Percentiles rank a stretch among this genome's conserved stretches.
Conservation (phyloP, 2,888 invertebrate genomes). For the Idaea biselata region DNA sequence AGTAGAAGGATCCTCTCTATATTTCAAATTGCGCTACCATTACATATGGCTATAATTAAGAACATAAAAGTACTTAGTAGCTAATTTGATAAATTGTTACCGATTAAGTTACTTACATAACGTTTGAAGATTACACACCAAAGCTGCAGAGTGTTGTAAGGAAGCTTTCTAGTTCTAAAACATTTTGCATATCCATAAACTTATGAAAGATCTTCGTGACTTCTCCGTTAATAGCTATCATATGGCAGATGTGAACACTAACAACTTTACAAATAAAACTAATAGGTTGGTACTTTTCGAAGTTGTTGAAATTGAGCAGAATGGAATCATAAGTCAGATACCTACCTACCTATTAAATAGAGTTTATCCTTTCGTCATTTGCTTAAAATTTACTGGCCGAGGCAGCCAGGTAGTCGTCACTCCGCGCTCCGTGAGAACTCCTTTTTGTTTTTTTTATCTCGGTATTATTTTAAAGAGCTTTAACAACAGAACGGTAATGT, state of each 20-base stretch:
- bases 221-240: conserved; percentile 4
- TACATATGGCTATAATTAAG: conserved; percentile 2
- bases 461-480: too few species aligned
- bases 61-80: conserved; percentile 10
- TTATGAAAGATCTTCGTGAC: conserved; percentile 20
- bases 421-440: too few species aligned
- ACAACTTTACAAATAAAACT: not conserved
- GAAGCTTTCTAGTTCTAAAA: conserved; percentile 23
- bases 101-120: conserved; percentile 4
- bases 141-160: conserved; percentile 7
- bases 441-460: too few species aligned
- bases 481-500: too few species aligned
- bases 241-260: not conserved
- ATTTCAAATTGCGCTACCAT: not conserved
- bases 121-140: conserved; percentile 3
- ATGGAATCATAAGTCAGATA: too few species aligned
- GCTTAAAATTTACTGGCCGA: too few species aligned
- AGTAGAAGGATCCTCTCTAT: not conserved
- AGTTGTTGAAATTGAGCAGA: too few species aligned
- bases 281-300: too few species aligned
- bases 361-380: too few species aligned
- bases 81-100: conserved; percentile 4
- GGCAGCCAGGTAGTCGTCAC: too few species aligned
- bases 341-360: too few species aligned
- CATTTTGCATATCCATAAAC: conserved; percentile 14